phyloP scores from a whole-genome alignment of 2,888 invertebrate species.

The Oscheius myriophilus region DNA sequence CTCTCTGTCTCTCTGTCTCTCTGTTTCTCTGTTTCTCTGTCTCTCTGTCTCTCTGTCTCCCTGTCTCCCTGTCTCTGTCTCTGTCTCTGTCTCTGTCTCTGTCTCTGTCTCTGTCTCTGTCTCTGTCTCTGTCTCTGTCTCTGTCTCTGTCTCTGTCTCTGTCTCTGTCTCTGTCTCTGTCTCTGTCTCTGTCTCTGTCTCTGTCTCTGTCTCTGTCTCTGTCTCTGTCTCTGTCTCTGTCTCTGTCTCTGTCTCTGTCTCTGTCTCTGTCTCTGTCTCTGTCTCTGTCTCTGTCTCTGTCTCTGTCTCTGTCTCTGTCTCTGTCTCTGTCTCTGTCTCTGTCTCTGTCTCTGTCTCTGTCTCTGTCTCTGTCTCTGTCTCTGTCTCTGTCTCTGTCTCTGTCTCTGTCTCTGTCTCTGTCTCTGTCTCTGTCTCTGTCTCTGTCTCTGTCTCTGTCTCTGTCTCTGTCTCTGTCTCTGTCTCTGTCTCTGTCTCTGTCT shows the following conservation, averaged over 20 bases:
- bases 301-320: background rate
- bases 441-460: background rate
- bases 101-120: constrained; percentile 19
- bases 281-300: background rate
- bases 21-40: no score
- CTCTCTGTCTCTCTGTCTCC: no score
- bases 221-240: constrained; percentile 3
- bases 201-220: background rate
- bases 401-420: background rate
- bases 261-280: background rate
- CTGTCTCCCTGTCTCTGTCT: no score
- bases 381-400: background rate
- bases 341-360: background rate
- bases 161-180: background rate
- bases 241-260: background rate
- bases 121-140: constrained; percentile 8
- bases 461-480: background rate
- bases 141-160: constrained; percentile 9
- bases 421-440: background rate
- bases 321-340: background rate
- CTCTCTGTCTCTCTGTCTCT: background rate
- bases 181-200: background rate
- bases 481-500: background rate
- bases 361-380: background rate
- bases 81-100: background rate